Evolutionary conservation across 2,797 vertebrate species (phyloP).

Genomic region (Kryptopterus vitreolus): DNA sequence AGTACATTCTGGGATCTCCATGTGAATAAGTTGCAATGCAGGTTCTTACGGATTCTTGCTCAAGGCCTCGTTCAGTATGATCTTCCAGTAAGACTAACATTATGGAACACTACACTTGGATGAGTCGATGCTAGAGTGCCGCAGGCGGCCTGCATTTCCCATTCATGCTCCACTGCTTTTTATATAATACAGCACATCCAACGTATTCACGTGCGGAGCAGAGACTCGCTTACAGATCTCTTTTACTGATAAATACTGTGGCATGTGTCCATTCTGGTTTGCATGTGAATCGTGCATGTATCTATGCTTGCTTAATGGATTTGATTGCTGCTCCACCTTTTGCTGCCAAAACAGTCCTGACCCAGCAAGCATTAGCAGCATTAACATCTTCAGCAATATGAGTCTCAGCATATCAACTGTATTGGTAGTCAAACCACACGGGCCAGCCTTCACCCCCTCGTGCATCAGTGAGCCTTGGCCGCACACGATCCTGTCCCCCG

Average conservation of each 20-base stretch:
- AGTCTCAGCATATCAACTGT: too few species aligned
- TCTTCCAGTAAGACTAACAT: neutral
- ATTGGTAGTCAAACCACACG: too few species aligned
- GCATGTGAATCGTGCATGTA: neutral
- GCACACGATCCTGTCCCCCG: too few species aligned
- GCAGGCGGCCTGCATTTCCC: neutral
- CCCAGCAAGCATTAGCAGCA: too few species aligned
- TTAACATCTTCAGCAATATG: too few species aligned
- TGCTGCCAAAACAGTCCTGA: too few species aligned
- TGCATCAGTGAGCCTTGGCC: too few species aligned
- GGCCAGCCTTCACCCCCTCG: too few species aligned
- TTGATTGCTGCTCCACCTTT: too few species aligned
- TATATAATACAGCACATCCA: neutral
- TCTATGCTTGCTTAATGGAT: too few species aligned
- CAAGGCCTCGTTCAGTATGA: neutral
- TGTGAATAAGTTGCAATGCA: neutral
- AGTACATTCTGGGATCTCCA: slow-evolving; percentile 59
- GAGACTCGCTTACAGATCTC: neutral
- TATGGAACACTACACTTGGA: too few species aligned
- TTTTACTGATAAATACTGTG: neutral
- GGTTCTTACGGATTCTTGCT: neutral
- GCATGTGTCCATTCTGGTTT: neutral
- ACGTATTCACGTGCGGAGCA: neutral
- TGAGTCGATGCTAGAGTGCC: neutral
- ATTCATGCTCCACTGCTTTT: neutral